A percentile compares a stretch with the other conserved stretches of the same genome.
phyloP scores from a whole-genome alignment of 2,113 vertebrate genomes.

The Oreochromis spilurus region DNA sequence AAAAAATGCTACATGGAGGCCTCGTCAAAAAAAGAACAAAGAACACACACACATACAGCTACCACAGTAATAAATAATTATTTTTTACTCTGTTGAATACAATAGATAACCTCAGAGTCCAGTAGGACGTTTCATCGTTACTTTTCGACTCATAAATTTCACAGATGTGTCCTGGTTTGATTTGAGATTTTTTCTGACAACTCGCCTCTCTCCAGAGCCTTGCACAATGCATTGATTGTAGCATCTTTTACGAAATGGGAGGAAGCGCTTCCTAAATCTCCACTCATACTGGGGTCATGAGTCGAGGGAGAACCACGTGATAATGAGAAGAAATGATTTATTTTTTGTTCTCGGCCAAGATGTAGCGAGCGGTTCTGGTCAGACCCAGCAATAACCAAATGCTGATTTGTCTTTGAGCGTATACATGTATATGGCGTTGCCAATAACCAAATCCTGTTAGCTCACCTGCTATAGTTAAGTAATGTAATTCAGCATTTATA shows the following conservation, averaged over 20 bases:
- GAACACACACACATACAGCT: slow-evolving; percentile 12
- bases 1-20: slow-evolving; percentile 20
- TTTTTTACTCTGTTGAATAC: slow-evolving; percentile 64
- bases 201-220: slow-evolving; percentile 31
- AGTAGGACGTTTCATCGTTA: slow-evolving; percentile 20
- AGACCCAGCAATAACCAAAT: slow-evolving; percentile 73
- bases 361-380: slow-evolving; percentile 56
- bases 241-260: slow-evolving; percentile 28
- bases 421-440: slow-evolving; percentile 55
- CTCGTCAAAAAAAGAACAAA: slow-evolving; percentile 6
- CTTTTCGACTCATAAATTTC: slow-evolving; percentile 16
- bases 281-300: neutral
- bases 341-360: slow-evolving; percentile 43
- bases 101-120: slow-evolving; percentile 61
- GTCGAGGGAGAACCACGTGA: slow-evolving; percentile 12
- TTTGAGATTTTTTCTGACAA: slow-evolving; percentile 23
- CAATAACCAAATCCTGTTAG: slow-evolving; percentile 74
- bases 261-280: slow-evolving; percentile 1
- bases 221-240: slow-evolving; percentile 61
- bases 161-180: slow-evolving; percentile 19
- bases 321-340: neutral
- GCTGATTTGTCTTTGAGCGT: slow-evolving; percentile 58
- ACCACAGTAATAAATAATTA: slow-evolving; percentile 33
- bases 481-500: slow-evolving; percentile 68
- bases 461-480: slow-evolving; percentile 59